Base-by-base conservation (phyloP, 2,888 invertebrate species). In the Sesia apiformis region DNA sequence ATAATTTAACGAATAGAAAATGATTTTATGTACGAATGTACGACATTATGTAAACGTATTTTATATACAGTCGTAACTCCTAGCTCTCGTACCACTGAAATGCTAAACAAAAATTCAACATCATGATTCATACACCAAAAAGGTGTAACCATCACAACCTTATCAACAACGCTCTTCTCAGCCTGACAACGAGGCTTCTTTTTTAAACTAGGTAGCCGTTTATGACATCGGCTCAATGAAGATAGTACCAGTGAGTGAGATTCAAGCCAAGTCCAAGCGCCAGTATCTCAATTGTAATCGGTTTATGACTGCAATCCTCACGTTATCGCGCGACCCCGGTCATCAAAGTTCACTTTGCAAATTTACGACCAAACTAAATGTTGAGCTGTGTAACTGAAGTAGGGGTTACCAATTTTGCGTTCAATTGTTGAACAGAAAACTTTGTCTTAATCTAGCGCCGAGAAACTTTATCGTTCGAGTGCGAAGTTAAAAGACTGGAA, bases 321-420 rank as follows among this genome's bases (percentile, higher is more conserved):
- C 64, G 69, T 66, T 67, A 66, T 67, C 65, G 67, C 56, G 57
- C 55, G 60, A 57, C 58, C 23, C 59, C 60, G 54, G 53, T 52
- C 56, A 68, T 73, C 69, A 77, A 74, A 72, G 66, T 69, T 66
- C 63, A 66, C 67, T 70, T 61, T 68, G 66, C 68, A 40, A 52
- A 72, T 77, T 78, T 78, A 78, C 69, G 74, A 66, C 60, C 59
- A 57, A 65, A 66, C 66, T 74, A 68, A 71, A 70, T 62, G 66
- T 56, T 46, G 46, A 46, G 23, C 46, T 8, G 23, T 46, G 46
- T 46, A 46, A 46, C 46, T 46, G 46, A 46, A 46, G 46, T 46
- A 46, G 46, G 46, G 46, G 46, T 46, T 46, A 46, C 46, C 46
- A 46, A 46, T 46, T 46, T 46, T 5, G 46, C 46, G 46, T 46